phyloP scores from a whole-genome alignment of 2,888 invertebrate genomes.

The Cancer borealis region DNA sequence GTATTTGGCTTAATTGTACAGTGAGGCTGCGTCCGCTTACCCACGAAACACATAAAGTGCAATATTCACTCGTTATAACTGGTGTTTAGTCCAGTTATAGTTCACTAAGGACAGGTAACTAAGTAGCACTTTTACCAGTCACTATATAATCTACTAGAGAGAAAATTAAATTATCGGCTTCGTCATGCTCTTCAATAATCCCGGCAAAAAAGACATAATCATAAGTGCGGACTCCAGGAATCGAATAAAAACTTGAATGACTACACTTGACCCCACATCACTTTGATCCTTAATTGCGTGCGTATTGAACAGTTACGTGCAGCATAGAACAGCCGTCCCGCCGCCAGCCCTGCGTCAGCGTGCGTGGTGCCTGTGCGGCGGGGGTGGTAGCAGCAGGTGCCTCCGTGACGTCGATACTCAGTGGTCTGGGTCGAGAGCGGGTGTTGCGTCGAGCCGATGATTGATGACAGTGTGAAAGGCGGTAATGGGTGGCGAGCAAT shows the following conservation, averaged over 20 bases:
- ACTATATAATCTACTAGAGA: background rate
- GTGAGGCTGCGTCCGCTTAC: background rate
- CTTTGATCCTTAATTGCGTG: background rate
- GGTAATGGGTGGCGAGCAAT: constrained; percentile 49
- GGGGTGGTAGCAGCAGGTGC: background rate
- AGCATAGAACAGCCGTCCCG: background rate
- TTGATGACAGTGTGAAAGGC: constrained; percentile 46
- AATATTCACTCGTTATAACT: background rate
- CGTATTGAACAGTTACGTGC: background rate
- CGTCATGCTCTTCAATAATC: constrained; percentile 22
- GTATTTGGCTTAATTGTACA: background rate
- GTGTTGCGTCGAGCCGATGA: constrained; percentile 15
- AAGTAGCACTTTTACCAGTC: background rate
- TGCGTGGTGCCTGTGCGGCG: background rate
- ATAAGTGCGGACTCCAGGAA: background rate
- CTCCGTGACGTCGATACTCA: background rate
- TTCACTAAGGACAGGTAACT: background rate
- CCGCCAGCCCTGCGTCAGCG: background rate
- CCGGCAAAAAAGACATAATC: background rate
- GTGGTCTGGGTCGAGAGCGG: background rate
- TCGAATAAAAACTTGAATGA: background rate
- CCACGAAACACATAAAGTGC: background rate
- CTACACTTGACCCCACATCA: background rate
- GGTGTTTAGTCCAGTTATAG: background rate
- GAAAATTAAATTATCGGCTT: background rate